Percentiles rank a stretch among this genome's conserved stretches.
phyloP scores from a whole-genome alignment of 2,888 invertebrate species.

The Lasioglossum pauxillum region DNA sequence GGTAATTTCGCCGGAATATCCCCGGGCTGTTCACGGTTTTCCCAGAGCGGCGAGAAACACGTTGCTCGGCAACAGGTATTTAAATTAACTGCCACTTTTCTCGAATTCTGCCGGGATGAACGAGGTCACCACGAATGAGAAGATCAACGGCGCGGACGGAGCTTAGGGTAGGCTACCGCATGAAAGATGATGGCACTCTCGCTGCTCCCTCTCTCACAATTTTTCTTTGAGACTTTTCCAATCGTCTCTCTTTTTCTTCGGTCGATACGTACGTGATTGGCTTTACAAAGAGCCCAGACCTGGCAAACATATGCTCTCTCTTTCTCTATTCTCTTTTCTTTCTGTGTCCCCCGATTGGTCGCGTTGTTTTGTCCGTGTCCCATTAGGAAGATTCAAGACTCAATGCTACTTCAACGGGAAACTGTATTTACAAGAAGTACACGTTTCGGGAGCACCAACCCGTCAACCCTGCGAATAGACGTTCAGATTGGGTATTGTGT shows the following conservation, averaged over 20 bases:
- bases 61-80: conserved; percentile 71
- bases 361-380: background rate
- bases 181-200: conserved; percentile 5
- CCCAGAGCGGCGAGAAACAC: conserved; percentile 25
- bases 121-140: conserved; percentile 36
- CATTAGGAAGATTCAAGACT: background rate
- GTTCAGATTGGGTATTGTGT: background rate
- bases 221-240: background rate
- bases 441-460: background rate
- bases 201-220: background rate
- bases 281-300: conserved; percentile 32
- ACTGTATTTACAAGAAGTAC: conserved; percentile 1
- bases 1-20: background rate
- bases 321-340: background rate
- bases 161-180: conserved; percentile 30
- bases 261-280: conserved; percentile 69
- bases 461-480: background rate
- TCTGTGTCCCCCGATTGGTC: background rate
- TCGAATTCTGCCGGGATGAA: conserved; percentile 49
- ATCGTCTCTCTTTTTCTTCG: conserved; percentile 16
- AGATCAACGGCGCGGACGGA: conserved; percentile 41
- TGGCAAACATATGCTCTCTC: conserved; percentile 25
- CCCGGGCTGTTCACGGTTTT: conserved; percentile 11
- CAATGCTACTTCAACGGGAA: background rate
- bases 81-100: conserved; percentile 63